Evolutionary conservation across 2,797 vertebrate genomes (phyloP).

Genomic region (Macropodus opercularis): DNA sequence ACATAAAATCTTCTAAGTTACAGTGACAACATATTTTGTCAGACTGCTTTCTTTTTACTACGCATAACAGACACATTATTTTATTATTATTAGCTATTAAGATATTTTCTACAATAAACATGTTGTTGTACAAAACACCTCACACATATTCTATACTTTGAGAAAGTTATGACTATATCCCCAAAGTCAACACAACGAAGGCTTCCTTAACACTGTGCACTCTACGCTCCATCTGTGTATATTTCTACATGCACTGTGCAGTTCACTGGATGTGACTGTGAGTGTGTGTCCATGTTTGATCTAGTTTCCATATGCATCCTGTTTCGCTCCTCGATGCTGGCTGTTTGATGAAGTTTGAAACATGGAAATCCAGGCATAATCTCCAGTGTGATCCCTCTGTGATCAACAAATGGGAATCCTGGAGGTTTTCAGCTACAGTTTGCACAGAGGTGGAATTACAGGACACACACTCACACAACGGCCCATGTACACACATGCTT

Average conservation of each 20-base stretch:
- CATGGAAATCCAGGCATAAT: conserved; percentile 75
- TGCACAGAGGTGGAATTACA: conserved; percentile 33
- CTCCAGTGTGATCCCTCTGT: conserved; percentile 64
- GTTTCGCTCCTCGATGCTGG: conserved; percentile 54
- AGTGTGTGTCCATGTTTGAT: conserved; percentile 20
- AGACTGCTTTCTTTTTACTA: no score
- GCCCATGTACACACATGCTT: conserved; percentile 7
- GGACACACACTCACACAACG: conserved; percentile 14
- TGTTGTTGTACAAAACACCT: conserved; percentile 1
- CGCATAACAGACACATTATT: no score
- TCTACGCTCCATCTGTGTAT: conserved; percentile 21
- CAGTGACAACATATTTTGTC: no score
- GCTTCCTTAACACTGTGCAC: conserved; percentile 21
- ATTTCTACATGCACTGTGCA: conserved; percentile 21
- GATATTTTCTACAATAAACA: no score
- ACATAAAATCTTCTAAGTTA: no score
- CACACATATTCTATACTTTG: conserved; percentile 32
- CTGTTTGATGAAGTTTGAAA: conserved; percentile 79
- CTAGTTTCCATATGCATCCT: conserved; percentile 35
- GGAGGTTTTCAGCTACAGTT: conserved; percentile 45
- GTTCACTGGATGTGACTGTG: conserved; percentile 10
- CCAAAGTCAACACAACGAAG: conserved; percentile 31
- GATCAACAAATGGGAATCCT: conserved; percentile 67
- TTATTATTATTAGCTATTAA: no score
- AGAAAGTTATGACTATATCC: conserved; percentile 36